phyloP scores from a whole-genome alignment of 2,888 invertebrate species.

The Diarsia rubi region DNA sequence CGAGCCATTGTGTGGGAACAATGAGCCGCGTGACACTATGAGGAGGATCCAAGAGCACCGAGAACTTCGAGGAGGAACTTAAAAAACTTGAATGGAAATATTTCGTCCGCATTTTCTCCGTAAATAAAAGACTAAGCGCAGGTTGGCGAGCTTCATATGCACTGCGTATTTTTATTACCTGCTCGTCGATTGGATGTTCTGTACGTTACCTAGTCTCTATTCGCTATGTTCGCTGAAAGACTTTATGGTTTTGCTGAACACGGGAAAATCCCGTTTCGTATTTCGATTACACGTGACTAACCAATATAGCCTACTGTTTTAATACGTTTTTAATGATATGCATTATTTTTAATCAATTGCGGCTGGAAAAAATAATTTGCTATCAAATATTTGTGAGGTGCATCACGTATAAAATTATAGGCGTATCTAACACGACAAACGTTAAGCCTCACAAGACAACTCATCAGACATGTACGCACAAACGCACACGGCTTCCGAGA shows the following conservation, averaged over 20 bases:
- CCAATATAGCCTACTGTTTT: conserved; percentile 11
- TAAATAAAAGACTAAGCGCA: conserved; percentile 72
- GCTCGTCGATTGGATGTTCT: conserved; percentile 40
- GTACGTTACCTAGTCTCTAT: conserved; percentile 12
- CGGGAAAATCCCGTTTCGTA: conserved; percentile 30
- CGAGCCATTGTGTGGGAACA: conserved; percentile 85
- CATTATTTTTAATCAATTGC: conserved; percentile 12
- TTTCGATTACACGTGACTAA: conserved; percentile 48
- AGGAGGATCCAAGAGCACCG: conserved; percentile 78
- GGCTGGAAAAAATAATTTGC: conserved; percentile 18
- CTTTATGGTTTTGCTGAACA: conserved; percentile 29
- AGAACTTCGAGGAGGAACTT: conserved; percentile 85
- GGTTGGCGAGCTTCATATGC: conserved; percentile 65
- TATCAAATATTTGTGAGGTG: conserved; percentile 17
- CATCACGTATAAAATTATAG: conserved; percentile 26
- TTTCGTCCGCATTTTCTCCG: conserved; percentile 80
- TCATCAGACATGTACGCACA: conserved; percentile 47
- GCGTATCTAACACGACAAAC: neutral
- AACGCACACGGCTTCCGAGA: conserved; percentile 22
- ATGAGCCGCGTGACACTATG: conserved; percentile 83
- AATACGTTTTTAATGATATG: conserved; percentile 37
- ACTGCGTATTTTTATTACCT: conserved; percentile 57
- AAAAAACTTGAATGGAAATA: conserved; percentile 86
- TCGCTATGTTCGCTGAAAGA: conserved; percentile 9
- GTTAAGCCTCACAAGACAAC: neutral